Evolutionary conservation across 2,113 vertebrate genomes (phyloP).

Genomic region (Platanista minor): DNA sequence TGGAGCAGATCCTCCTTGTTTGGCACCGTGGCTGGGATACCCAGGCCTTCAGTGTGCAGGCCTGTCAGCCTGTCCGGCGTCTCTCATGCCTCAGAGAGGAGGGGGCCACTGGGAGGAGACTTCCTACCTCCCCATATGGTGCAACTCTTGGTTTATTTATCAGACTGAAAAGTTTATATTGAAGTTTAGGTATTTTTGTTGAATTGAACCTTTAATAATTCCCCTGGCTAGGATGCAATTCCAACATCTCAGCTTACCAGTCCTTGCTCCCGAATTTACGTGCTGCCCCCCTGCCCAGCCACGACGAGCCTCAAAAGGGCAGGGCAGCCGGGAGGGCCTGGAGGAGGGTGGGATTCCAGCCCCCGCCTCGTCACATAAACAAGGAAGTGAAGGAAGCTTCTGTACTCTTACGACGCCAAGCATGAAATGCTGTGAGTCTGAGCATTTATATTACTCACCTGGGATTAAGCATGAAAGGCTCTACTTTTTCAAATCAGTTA

Average conservation of each 20-base stretch:
- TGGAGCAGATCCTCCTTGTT: not conserved
- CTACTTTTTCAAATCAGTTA: not conserved
- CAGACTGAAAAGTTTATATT: not conserved
- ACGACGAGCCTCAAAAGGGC: not conserved
- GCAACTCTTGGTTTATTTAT: not conserved
- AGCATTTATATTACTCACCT: not conserved
- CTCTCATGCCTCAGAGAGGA: not conserved
- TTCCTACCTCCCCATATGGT: not conserved
- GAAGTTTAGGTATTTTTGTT: not conserved
- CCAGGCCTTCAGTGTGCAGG: not conserved
- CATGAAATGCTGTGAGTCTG: not conserved
- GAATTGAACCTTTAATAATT: not conserved
- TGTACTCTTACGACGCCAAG: not conserved
- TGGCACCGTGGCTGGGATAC: not conserved
- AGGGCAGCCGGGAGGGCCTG: not conserved
- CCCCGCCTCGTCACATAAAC: slow-evolving; percentile 20
- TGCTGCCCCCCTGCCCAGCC: not conserved
- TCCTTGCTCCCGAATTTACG: not conserved
- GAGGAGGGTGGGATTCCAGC: not conserved
- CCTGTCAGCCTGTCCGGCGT: not conserved
- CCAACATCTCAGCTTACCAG: not conserved
- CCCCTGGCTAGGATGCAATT: not conserved
- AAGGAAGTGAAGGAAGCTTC: slow-evolving; percentile 32
- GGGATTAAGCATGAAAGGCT: not conserved
- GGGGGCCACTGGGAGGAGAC: not conserved